Base-by-base conservation (phyloP, 2,113 vertebrate genomes). In the Ramphastos sulfuratus region DNA sequence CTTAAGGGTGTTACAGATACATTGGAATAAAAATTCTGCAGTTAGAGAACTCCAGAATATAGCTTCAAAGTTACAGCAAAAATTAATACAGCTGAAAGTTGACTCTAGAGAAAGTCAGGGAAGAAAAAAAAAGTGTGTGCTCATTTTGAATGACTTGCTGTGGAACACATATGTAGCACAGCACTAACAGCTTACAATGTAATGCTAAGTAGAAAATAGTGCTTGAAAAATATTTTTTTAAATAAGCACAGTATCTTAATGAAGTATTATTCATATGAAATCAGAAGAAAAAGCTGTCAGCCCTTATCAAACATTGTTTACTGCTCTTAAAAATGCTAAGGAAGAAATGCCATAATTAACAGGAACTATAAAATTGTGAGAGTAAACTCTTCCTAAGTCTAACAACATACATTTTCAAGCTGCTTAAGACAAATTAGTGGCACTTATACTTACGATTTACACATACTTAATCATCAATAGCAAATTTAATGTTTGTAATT, bases 401-500 rank as follows among this genome's bases (percentile, higher is more conserved):
- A 81, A 96, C 79, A 91, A 89, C 96, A 93, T 46, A 85, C 73
- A 89, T 72, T 95, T 98, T 97, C 96, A 96, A 96, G 71, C 86
- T 97, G 96, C 85, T 97, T 97, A 94, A 98, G 96, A 98, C 92
- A 97, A 98, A 98, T 97, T 93, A 97, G 72, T 28, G 12, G 90
- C 82, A 81, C 84, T 94, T 98, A 96, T 95, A 83, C 91, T 96
- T 95, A 76, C 78, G 28, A 96, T 96, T 97, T 96, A 93, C 48
- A 96, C 96, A 95, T 94, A 97, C 97, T 98, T 95, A 95, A 96
- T 96, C 96, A 96, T 92, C 98, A 98, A 98, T 96, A 96, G 97
- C 87, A 88, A 96, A 97, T 98, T 97, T 98, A 97, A 97, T 97
- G 95, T 94, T 97, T 90, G 96, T 96, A 98, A 98, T 98, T 98